Conservation (phyloP, 2,888 invertebrate species). For the Melieria crassipennis region DNA sequence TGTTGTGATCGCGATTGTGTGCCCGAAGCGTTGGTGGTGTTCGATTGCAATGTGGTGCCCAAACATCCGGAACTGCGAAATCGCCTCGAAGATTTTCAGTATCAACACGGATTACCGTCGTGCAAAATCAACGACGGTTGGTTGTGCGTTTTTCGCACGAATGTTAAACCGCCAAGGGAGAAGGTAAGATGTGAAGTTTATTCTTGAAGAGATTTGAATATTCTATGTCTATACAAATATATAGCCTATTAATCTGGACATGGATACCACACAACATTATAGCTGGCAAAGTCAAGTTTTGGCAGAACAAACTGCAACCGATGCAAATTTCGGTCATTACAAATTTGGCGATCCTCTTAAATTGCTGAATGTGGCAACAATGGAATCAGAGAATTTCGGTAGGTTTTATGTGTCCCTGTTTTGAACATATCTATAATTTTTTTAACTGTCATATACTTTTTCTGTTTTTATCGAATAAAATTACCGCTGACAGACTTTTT, state of each 20-base stretch:
- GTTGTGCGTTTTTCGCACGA: constrained; percentile 62
- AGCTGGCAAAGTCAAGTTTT: too few species aligned
- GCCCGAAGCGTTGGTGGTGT: constrained; percentile 49
- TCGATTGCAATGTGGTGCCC: constrained; percentile 49
- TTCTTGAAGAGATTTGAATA: background rate
- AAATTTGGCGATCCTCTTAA: constrained; percentile 54
- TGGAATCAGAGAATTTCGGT: constrained; percentile 49
- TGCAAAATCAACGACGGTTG: constrained; percentile 60
- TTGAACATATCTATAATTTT: background rate
- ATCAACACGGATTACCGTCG: constrained; percentile 58
- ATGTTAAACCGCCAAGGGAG: constrained; percentile 43
- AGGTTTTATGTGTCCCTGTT: constrained; percentile 21
- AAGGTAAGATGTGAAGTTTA: constrained; percentile 38
- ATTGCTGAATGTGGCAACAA: constrained; percentile 48
- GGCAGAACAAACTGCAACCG: background rate
- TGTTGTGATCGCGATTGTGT: constrained; percentile 81
- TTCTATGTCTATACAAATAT: background rate
- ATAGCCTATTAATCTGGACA: constrained; percentile 23
- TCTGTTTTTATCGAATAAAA: background rate
- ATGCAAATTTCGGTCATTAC: constrained; percentile 44
- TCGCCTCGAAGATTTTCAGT: constrained; percentile 53
- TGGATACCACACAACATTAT: constrained; percentile 2
- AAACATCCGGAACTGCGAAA: constrained; percentile 33
- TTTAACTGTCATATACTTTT: background rate
- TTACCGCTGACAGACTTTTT: background rate